Evolutionary conservation across 2,888 invertebrate genomes (phyloP).

Genomic region (Pristionchus arcanus): DNA sequence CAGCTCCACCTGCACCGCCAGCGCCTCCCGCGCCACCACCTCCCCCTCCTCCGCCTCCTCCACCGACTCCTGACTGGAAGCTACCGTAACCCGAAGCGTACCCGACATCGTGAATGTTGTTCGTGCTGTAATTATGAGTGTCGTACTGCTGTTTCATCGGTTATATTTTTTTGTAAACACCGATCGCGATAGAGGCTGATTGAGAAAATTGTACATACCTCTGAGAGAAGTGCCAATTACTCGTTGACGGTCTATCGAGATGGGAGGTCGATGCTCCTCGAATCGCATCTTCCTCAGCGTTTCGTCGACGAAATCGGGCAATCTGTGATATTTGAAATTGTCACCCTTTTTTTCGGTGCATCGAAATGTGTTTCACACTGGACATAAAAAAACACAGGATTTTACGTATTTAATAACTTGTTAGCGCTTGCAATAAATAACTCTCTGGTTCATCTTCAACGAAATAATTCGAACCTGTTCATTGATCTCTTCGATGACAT

Average conservation of each 20-base stretch:
- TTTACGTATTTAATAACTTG: background rate
- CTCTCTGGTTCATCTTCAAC: background rate
- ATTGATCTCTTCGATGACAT: slow-evolving; percentile 53
- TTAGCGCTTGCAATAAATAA: background rate
- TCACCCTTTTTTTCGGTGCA: background rate
- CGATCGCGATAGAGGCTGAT: background rate
- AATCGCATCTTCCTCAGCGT: slow-evolving; percentile 36
- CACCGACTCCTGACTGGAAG: slow-evolving; percentile 10
- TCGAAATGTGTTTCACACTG: too few relatives aligned
- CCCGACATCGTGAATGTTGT: slow-evolving; percentile 39
- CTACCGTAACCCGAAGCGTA: slow-evolving; percentile 38
- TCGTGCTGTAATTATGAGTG: slow-evolving; percentile 17
- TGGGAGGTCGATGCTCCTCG: slow-evolving; percentile 38
- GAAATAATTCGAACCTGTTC: slow-evolving; percentile 29
- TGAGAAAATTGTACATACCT: background rate
- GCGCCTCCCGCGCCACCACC: slow-evolving; percentile 1
- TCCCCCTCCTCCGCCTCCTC: slow-evolving; percentile 13
- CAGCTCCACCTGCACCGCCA: slow-evolving; percentile 24
- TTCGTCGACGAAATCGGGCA: slow-evolving; percentile 52
- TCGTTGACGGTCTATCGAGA: slow-evolving; percentile 26
- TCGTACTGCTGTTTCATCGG: too few relatives aligned
- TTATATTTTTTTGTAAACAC: too few relatives aligned
- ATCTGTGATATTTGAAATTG: background rate
- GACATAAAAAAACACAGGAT: background rate
- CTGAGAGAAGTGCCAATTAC: slow-evolving; percentile 47